These are phyloP conservation scores for Pachypeltis micranthus DNA, from an alignment of 1,140 invertebrate species.

Conservation along the genomic window DNA sequence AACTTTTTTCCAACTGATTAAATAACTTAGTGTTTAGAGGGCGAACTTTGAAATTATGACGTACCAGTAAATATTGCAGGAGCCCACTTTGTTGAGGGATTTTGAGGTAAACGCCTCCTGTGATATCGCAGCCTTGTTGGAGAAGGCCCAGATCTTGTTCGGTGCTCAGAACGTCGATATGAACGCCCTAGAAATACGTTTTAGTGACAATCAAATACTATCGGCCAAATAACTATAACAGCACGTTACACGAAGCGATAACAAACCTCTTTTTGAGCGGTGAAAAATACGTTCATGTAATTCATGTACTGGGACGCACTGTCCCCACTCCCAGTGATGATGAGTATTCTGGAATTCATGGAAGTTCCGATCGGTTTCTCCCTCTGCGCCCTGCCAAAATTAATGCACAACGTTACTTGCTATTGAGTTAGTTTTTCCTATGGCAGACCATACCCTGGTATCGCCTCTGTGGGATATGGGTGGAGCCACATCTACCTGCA, in stretches of 20 bases:
- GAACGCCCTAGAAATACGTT: constrained; percentile 52
- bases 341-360: constrained; percentile 63
- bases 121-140: constrained; percentile 93
- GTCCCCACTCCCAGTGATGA: constrained; percentile 80
- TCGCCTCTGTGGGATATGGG: too few relatives aligned
- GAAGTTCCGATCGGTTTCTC: constrained; percentile 49
- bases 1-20: too few relatives aligned
- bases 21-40: too few relatives aligned
- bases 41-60: too few relatives aligned
- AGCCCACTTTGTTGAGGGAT: constrained; percentile 64
- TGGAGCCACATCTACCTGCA: too few relatives aligned
- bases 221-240: too few relatives aligned
- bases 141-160: constrained; percentile 81
- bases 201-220: too few relatives aligned
- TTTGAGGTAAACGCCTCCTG: constrained; percentile 78
- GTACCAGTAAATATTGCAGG: constrained; percentile 85
- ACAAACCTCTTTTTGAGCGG: constrained; percentile 67
- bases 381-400: constrained; percentile 35
- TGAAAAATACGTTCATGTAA: constrained; percentile 97
- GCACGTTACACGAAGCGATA: too few relatives aligned
- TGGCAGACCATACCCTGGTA: too few relatives aligned
- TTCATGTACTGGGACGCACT: constrained; percentile 93
- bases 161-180: constrained; percentile 87
- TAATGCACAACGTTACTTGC: too few relatives aligned
- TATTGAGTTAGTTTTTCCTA: too few relatives aligned